Base-by-base conservation (phyloP, 1,140 invertebrate species). In the Heliothis subflexa region DNA sequence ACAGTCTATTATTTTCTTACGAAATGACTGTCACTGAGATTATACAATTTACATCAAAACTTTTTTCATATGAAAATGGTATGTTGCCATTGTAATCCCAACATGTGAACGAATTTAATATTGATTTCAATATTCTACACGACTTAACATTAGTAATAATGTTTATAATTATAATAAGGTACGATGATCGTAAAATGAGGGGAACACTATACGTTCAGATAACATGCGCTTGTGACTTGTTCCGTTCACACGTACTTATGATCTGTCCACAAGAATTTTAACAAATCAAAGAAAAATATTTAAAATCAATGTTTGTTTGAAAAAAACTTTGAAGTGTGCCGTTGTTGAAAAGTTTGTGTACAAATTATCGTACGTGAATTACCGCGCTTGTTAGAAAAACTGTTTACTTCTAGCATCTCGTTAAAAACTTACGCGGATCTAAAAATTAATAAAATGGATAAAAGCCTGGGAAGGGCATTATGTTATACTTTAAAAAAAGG, bases 21-120 rank as follows among this genome's bases (percentile, higher is more conserved):
- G 55, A 71, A 88, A 85, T 89, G 86, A 85, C 73, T 83, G 86
- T 87, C 86, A 88, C 86, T 92, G 93, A 94, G 91, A 94, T 93
- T 93, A 87, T 90, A 82, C 72, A 78, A 78, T 28, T 78, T 68
- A 78, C 75, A 68, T 75, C 47, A 68, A 78, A 71, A 57, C 14
- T 70, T 68, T 10, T 76, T 25, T 40, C 71, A 74, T 74, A 73
- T 61, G 54, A 74, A 61, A 74, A 74, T 74, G 55, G 71, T 74
- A 71, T 71, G 71, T 61, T 74, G 59, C 45, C 40, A 74, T 61
- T 74, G 33, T 59, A 59, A 74, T 61, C 52, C 64, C 64, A 74
- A 62, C n/a, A 80, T 49, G 55, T 55, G 54, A 72, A 80, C 72
- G 86, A 83, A 86, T 86, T 83, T 86, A 85, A 82, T 82, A 73